Percentiles rank a stretch among this genome's conserved stretches.
Evolutionary conservation across 2,113 vertebrate species (phyloP).

Genomic region (Phycodurus eques): DNA sequence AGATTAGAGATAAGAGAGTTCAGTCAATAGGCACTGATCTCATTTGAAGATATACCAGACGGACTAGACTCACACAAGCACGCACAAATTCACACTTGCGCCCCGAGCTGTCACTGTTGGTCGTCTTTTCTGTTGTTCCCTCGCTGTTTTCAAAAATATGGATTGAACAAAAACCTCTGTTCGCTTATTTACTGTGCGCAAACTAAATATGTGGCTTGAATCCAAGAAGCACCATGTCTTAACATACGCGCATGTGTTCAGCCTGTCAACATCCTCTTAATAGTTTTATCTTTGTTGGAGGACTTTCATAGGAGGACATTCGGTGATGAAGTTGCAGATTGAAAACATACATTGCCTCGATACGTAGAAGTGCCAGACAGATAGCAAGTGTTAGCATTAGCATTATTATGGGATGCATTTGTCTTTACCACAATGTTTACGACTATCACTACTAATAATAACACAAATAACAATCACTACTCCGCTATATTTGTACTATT

Average conservation of each 20-base stretch:
- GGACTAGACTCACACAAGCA: constrained; percentile 31
- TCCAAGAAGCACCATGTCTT: not conserved
- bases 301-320: not conserved
- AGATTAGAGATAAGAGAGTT: constrained; percentile 75
- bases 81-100: constrained; percentile 11
- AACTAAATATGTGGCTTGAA: not conserved
- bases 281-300: not conserved
- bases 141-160: constrained; percentile 21
- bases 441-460: no score
- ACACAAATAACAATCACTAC: no score
- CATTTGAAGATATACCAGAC: constrained; percentile 74
- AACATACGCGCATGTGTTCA: not conserved
- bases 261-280: not conserved
- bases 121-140: constrained; percentile 6
- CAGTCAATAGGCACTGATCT: constrained; percentile 77
- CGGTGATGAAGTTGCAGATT: not conserved
- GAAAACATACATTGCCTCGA: not conserved
- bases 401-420: no score
- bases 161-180: constrained; percentile 8
- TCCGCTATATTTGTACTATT: no score
- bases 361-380: no score
- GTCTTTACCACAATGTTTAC: no score
- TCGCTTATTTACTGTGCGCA: not conserved
- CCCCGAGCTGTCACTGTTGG: constrained; percentile 10
- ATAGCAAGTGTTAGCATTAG: no score